These are phyloP conservation scores for Ptilonorhynchus violaceus DNA, from an alignment of 2,113 vertebrate genomes.

Conservation along the genomic window DNA sequence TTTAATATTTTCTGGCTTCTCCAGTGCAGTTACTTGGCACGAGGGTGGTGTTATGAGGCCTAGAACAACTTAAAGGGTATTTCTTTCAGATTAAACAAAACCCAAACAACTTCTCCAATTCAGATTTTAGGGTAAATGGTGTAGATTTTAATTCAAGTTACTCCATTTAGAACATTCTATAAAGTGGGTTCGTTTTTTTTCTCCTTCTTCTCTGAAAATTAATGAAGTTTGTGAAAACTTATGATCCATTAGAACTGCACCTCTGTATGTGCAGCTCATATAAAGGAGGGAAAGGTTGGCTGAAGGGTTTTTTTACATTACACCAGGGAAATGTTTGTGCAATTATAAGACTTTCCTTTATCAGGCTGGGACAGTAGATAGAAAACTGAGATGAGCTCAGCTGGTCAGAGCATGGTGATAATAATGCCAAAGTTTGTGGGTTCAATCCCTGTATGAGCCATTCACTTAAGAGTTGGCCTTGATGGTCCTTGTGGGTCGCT, in stretches of 20 bases:
- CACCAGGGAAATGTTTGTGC: background rate
- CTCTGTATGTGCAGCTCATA: background rate
- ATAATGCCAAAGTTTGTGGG: background rate
- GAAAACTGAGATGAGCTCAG: background rate
- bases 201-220: background rate
- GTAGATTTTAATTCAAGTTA: background rate
- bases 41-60: background rate
- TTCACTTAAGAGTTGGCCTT: background rate
- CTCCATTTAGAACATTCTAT: background rate
- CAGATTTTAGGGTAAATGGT: background rate
- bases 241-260: background rate
- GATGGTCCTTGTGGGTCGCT: background rate
- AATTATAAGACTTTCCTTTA: background rate
- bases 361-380: background rate
- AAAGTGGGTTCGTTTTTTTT: background rate
- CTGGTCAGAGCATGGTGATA: background rate
- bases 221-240: background rate
- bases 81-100: background rate
- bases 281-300: background rate
- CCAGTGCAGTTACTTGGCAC: background rate
- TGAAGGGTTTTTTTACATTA: background rate
- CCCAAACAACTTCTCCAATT: fast-evolving
- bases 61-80: background rate
- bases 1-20: background rate
- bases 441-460: background rate